Evolutionary conservation across 2,888 invertebrate species (phyloP).

Genomic region (Hypolimnas misippus): DNA sequence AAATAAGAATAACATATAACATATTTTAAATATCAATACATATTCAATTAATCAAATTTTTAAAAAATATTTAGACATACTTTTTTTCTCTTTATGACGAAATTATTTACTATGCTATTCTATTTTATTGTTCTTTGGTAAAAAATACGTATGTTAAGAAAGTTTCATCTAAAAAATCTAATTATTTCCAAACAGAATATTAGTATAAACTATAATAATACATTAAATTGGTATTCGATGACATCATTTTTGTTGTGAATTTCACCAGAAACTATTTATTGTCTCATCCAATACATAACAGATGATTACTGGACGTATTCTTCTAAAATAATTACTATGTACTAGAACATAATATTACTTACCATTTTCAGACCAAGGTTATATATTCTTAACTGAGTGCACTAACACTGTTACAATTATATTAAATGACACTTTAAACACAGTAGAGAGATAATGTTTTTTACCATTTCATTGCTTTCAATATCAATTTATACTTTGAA

Average conservation of each 20-base stretch:
- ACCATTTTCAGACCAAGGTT: conserved; percentile 50
- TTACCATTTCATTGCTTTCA: conserved; percentile 22
- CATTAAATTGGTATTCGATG: no score
- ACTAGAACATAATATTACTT: conserved; percentile 35
- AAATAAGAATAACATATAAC: no score
- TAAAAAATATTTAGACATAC: no score
- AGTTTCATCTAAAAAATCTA: no score
- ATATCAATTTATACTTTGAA: conserved; percentile 15
- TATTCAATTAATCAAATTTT: no score
- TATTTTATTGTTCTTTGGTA: no score
- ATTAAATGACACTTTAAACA: conserved; percentile 16
- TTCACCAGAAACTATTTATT: neutral
- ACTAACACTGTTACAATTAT: conserved; percentile 17
- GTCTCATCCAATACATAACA: conserved; percentile 2
- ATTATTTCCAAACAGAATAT: no score
- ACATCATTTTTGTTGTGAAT: neutral
- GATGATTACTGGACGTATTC: conserved; percentile 15
- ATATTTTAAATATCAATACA: no score
- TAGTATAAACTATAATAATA: neutral
- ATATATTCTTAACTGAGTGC: conserved; percentile 33
- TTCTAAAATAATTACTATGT: conserved; percentile 21
- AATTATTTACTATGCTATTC: no score
- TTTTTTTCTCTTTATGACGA: no score
- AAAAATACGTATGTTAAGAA: no score
- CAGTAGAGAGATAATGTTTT: conserved; percentile 8